Base-by-base conservation (phyloP, 2,113 vertebrate genomes). In the Phycodurus eques region DNA sequence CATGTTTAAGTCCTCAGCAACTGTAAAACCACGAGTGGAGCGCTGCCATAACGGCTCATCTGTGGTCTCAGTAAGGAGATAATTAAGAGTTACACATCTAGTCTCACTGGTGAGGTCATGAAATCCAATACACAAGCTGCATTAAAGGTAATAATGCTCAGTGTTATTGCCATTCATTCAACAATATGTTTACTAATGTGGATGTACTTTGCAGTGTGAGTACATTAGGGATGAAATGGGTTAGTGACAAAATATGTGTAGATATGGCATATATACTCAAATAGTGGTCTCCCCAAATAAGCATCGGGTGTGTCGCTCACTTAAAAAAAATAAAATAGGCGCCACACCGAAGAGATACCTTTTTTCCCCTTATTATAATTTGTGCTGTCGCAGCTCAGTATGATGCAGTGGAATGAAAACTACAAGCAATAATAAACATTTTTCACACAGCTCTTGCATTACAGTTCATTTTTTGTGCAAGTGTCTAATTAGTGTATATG, bases 11-110 rank as follows among this genome's bases (percentile, higher is more conserved):
- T 70, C 68, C 64, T 20, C 49, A 13, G 66, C 51, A 53, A 35
- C 39, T 49, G 9, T 19, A 68, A 74, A 61, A 19, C 77, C 35
- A 59, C 19, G 27, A 43, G 49, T 35, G 69, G 65, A 19, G 46
- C 74, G 77, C 54, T 67, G 68, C 56, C 57, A 67, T 54, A 59
- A 71, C 62, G 33, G 44, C 73, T 70, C 70, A 73, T 67, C 20
- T n/a, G 56, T 75, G 70, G 39, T 43, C 57, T 77, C 54, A 71
- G 73, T 74, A 44, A 69, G 20, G 67, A 64, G 39, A 14, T 64
- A 44, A 60, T 60, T 33, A n/a, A 64, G 20, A 65, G 42, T 27
- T 13, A 14, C 1, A n/a, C n/a, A 44, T 33, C 2, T 43, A n/a
- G 39, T 22, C 56, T 31, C 22, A 13, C 17, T 64, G 39, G 39